Evolutionary conservation across 2,888 invertebrate genomes (phyloP), one percentile per base, ranked within the genome.

Genomic region (Blera fallax): DNA sequence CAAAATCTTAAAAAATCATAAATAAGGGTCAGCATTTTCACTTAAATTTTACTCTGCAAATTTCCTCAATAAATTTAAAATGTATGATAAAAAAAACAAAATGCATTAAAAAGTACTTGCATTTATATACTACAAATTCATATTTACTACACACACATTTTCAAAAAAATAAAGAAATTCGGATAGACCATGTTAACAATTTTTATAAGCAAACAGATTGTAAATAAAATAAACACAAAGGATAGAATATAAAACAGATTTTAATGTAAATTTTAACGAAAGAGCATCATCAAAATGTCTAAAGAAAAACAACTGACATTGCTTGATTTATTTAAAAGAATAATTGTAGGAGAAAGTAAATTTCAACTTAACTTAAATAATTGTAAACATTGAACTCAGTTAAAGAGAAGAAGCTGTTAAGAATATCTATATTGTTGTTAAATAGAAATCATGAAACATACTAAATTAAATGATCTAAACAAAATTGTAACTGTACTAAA

Each of bases 381-480:
- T 52, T 78, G 7, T 32, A 52, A 52, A 78, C 64, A 37, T 60
- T 65, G 8, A 50, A 16, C 43, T 7, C 21, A 69, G 34, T 50
- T 34, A 24, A 40, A 65, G 62, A 8, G 58, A 29, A 40, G 8
- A 70, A 64, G 43, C 18, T 73, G 73, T 80, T 80, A 74, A 50
- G 8, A 70, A 74, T 58, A 52, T 62, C 43, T 69, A 65, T 80
- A 74, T 69, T 79, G 69, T 58, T 74, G 80, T 84, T 83, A 79
- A 73, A 79, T 54, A 79, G 32, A 40, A 60, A 69, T 52, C n/a
- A 21, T 34, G 37, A 3, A 62, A 60, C 27, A 6, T 21, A 40
- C 58, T 48, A 45, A 83, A 67, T 11, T 18, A 8, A 29, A 54
- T n/a, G 16, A 54, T 56, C 14, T 65, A 73, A 67, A 48, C 45